These are phyloP conservation scores for Loxodonta africana DNA, from an alignment of 2,113 vertebrate genomes.

Conservation along the genomic window DNA sequence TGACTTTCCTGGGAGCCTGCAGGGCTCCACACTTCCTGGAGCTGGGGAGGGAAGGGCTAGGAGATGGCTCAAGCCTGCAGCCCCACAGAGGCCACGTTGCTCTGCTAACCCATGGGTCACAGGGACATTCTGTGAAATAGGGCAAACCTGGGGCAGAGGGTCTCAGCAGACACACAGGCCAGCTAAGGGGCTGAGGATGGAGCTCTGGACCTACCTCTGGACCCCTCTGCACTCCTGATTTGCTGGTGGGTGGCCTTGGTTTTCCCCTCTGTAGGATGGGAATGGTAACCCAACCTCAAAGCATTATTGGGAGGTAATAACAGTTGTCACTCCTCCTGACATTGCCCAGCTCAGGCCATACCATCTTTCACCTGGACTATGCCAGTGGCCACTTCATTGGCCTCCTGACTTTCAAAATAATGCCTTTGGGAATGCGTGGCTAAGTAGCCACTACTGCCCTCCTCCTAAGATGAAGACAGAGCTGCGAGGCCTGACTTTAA, in stretches of 20 bases:
- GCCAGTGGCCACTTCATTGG: background rate
- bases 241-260: background rate
- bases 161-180: background rate
- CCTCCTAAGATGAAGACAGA: background rate
- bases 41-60: constrained; percentile 15
- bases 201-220: background rate
- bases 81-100: background rate
- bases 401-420: constrained; percentile 5
- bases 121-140: background rate
- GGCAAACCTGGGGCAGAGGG: background rate
- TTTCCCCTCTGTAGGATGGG: background rate
- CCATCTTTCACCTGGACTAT: background rate
- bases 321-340: background rate
- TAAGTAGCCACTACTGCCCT: background rate
- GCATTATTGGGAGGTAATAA: background rate
- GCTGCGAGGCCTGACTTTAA: background rate
- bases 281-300: background rate
- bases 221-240: background rate
- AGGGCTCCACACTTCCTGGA: constrained; percentile 62
- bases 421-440: background rate
- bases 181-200: background rate
- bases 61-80: background rate
- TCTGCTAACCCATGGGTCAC: background rate
- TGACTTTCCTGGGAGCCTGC: background rate
- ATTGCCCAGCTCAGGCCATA: background rate